These are phyloP conservation scores for Achlya flavicornis DNA, from an alignment of 2,888 invertebrate species.

Conservation along the genomic window DNA sequence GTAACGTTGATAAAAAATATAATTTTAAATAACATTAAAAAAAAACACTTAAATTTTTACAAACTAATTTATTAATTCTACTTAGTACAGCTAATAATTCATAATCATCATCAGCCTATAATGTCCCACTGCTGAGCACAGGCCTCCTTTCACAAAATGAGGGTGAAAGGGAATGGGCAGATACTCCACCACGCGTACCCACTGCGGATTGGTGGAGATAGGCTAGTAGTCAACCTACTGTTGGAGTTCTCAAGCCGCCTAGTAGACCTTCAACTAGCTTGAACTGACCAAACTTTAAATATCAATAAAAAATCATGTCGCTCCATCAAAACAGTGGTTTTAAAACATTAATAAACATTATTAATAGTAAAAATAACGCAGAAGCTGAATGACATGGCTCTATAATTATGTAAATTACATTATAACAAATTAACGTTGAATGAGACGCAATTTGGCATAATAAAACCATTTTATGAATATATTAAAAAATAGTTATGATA, in stretches of 20 bases:
- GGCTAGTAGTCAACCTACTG: no score
- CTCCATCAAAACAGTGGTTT: neutral
- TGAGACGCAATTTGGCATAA: neutral
- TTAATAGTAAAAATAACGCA: slow-evolving; percentile 25
- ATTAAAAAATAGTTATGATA: neutral
- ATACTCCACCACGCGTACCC: no score
- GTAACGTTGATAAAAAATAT: no score
- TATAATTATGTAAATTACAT: neutral
- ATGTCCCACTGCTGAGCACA: no score
- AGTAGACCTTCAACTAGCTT: no score
- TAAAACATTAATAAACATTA: slow-evolving; percentile 25
- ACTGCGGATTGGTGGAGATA: no score
- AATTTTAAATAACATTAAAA: no score
- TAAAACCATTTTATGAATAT: neutral
- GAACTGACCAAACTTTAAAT: neutral
- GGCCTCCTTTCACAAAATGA: no score
- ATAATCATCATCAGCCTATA: no score
- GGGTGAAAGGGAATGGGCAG: no score
- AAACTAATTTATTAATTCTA: neutral
- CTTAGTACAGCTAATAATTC: neutral
- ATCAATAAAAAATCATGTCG: neutral
- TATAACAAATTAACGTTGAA: neutral
- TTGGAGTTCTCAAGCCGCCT: no score
- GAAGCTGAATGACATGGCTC: neutral
- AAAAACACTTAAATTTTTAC: no score